phyloP scores from a whole-genome alignment of 1,140 invertebrate species.

The Choristoneura fumiferana region DNA sequence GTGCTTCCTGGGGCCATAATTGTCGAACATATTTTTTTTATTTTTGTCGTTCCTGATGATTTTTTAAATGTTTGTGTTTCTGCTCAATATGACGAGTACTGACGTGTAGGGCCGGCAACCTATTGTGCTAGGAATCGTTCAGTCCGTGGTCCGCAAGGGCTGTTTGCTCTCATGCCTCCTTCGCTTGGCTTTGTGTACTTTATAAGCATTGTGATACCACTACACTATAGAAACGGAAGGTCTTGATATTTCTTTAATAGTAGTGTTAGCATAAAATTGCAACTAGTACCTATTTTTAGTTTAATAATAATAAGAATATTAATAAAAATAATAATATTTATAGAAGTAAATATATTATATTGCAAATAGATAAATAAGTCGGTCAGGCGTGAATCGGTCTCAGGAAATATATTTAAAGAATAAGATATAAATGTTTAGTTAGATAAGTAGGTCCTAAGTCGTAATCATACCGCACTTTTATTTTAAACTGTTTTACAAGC shows the following conservation, averaged over 20 bases:
- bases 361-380: no score
- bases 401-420: no score
- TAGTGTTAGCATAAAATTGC: no score
- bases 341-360: no score
- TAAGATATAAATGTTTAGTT: no score
- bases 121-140: slow-evolving; percentile 50
- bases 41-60: slow-evolving; percentile 57
- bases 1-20: slow-evolving; percentile 49
- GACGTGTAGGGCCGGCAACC: slow-evolving; percentile 51
- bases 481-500: no score
- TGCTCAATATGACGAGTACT: slow-evolving; percentile 58
- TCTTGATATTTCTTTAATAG: slow-evolving; percentile 40
- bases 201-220: slow-evolving; percentile 21
- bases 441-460: no score
- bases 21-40: slow-evolving; percentile 54
- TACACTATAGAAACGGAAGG: neutral
- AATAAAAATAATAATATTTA: no score
- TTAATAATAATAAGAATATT: no score
- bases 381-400: no score
- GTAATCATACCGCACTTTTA: no score
- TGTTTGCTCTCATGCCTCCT: slow-evolving; percentile 46
- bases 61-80: slow-evolving; percentile 72
- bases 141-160: slow-evolving; percentile 33
- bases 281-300: no score
- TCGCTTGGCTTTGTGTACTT: slow-evolving; percentile 33